Percentiles rank a stretch among this genome's conserved stretches.
These are phyloP conservation scores for Aethes cnicana DNA, from an alignment of 2,888 invertebrate species.

Conservation along the genomic window DNA sequence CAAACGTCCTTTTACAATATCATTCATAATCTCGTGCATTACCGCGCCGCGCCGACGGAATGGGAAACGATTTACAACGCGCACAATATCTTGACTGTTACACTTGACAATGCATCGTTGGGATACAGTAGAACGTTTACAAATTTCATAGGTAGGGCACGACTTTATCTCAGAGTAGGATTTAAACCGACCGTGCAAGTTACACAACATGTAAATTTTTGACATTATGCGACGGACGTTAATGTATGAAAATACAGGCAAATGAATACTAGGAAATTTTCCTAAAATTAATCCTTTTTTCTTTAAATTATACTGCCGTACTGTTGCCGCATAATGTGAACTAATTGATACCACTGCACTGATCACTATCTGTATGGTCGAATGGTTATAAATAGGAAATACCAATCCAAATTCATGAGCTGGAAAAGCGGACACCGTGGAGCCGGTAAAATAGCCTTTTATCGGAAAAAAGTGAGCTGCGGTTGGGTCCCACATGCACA, in stretches of 20 bases:
- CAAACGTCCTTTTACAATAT: constrained; percentile 50
- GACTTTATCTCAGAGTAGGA: background rate
- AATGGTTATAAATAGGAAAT: too few species aligned
- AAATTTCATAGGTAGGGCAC: constrained; percentile 6
- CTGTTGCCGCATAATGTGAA: too few species aligned
- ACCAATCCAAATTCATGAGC: background rate
- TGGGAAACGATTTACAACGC: constrained; percentile 25
- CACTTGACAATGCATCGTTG: constrained; percentile 21
- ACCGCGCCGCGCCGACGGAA: constrained; percentile 29
- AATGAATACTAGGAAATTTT: too few species aligned
- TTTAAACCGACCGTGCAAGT: background rate
- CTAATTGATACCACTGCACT: too few species aligned
- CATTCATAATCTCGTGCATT: constrained; percentile 44
- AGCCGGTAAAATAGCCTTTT: background rate
- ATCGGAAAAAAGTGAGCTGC: background rate
- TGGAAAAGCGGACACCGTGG: background rate
- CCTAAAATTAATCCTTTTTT: too few species aligned
- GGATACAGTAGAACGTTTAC: constrained; percentile 2
- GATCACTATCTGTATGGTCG: too few species aligned
- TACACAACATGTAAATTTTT: background rate
- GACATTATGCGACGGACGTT: too few species aligned
- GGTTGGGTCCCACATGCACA: background rate
- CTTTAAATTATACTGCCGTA: too few species aligned
- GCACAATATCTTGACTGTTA: constrained; percentile 18
- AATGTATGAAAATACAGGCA: too few species aligned